phyloP scores from a whole-genome alignment of 1,140 invertebrate species.

The Saccostrea glomerata region DNA sequence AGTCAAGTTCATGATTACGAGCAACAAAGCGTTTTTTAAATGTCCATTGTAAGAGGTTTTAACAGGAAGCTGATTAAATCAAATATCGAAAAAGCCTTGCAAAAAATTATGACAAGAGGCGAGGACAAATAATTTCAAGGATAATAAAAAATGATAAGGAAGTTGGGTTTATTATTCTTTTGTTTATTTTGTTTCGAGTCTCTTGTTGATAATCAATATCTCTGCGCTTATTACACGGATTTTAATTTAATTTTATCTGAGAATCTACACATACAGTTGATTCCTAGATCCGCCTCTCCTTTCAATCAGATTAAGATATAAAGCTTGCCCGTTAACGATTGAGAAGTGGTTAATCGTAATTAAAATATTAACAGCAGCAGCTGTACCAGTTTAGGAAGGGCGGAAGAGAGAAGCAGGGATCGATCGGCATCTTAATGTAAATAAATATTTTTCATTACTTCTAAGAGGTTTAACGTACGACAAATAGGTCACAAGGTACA shows the following conservation, averaged over 20 bases:
- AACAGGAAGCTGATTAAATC: too few species aligned
- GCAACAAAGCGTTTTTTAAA: too few species aligned
- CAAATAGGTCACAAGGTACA: too few species aligned
- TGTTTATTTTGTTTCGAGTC: too few species aligned
- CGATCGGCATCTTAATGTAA: slow-evolving; percentile 11
- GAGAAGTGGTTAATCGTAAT: slow-evolving; percentile 27
- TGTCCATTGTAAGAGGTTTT: too few species aligned
- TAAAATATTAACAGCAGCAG: slow-evolving; percentile 3
- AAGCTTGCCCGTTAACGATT: background rate
- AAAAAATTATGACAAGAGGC: too few species aligned
- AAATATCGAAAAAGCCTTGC: too few species aligned
- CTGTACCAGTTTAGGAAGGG: background rate
- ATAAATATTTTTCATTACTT: slow-evolving; percentile 3
- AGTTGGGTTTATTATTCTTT: too few species aligned
- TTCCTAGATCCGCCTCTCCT: background rate
- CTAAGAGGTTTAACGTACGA: background rate
- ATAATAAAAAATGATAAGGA: too few species aligned
- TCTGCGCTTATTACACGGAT: background rate
- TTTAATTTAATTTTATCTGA: background rate
- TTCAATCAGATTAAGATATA: background rate
- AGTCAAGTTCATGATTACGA: background rate
- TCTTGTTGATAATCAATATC: too few species aligned
- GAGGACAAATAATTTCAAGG: too few species aligned
- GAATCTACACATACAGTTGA: background rate
- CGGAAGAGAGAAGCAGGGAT: background rate